Evolutionary conservation across 1,140 invertebrate species (phyloP), one percentile per base, ranked within the genome.

Genomic region (Brachionus sp.): DNA sequence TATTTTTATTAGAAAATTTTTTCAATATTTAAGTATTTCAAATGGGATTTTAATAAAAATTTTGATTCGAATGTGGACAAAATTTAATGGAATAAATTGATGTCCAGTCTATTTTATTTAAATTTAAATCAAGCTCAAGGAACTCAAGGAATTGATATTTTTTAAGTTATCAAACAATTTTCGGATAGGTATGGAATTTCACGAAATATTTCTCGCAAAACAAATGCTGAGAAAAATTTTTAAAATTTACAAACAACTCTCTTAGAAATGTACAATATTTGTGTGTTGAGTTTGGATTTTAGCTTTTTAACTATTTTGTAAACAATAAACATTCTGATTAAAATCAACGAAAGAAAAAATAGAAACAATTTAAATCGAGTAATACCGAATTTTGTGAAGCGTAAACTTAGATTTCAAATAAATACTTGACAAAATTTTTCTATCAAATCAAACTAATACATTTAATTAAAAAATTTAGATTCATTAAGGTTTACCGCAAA

Each of bases 361-460:
- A 57, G 50, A 57, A 19, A 57, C 50, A 57, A 57, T 57, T 57
- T 57, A 57, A 50, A 57, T 57, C 50, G 50, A 57, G 50, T 57
- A 57, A 23, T 57, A 23, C 50, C 50, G 50, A 57, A 57, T 57
- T 19, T 57, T 9, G n/a, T 57, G 50, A 57, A 57, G 50, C 50
- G 50, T 57, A 57, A 57, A 57, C 50, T 23, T 57, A 19, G 16
- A 25, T 57, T 57, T 57, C 9, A 23, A 57, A 57, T 57, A 57
- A 57, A 57, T 57, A 57, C 50, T 19, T 57, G 50, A 57, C 50
- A 57, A 57, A 23, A 7, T 57, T 57, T 57, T 57, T 19, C 19
- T 19, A 42, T 23, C 19, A 57, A 57, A 57, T 57, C 50, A 57
- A 19, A 57, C 50, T 19, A 16, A 57, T 16, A 57, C 50, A 57